Conservation (phyloP, 1,140 invertebrate genomes). For the Drosophila setifemur region DNA sequence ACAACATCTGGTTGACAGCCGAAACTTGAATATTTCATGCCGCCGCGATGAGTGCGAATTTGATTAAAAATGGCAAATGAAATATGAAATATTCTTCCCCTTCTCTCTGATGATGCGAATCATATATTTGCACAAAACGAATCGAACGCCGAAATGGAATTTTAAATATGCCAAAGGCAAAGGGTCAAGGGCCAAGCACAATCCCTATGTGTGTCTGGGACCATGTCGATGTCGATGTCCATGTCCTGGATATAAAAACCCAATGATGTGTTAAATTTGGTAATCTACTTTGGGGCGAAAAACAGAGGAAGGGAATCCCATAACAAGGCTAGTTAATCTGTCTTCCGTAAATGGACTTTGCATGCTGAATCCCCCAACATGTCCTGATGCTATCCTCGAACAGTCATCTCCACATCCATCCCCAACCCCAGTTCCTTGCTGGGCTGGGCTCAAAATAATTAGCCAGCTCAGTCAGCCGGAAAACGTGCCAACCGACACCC, state of each 20-base stretch:
- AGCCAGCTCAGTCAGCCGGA: constrained; percentile 63
- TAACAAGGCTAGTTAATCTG: constrained; percentile 57
- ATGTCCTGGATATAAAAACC: constrained; percentile 37
- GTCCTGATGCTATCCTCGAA: constrained; percentile 31
- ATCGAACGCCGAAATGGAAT: constrained; percentile 35
- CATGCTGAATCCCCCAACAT: constrained; percentile 34
- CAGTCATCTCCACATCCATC: too few species aligned
- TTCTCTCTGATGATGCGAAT: constrained; percentile 3
- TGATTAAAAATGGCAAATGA: constrained; percentile 59
- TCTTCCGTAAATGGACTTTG: constrained; percentile 49
- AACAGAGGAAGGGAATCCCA: background rate
- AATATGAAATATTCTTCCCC: constrained; percentile 45
- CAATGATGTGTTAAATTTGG: constrained; percentile 74
- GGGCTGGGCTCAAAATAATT: constrained; percentile 61
- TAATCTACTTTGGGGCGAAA: constrained; percentile 59
- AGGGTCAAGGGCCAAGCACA: constrained; percentile 20
- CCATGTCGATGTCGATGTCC: constrained; percentile 16
- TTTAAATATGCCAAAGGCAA: constrained; percentile 41
- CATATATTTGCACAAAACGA: background rate
- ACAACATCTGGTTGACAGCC: constrained; percentile 51
- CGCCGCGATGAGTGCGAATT: constrained; percentile 44
- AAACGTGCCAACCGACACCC: constrained; percentile 24
- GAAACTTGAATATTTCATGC: constrained; percentile 62
- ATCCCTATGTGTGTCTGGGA: background rate
- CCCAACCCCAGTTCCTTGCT: background rate